Conservation (phyloP, 2,888 invertebrate genomes). For the Lasioglossum calceatum region DNA sequence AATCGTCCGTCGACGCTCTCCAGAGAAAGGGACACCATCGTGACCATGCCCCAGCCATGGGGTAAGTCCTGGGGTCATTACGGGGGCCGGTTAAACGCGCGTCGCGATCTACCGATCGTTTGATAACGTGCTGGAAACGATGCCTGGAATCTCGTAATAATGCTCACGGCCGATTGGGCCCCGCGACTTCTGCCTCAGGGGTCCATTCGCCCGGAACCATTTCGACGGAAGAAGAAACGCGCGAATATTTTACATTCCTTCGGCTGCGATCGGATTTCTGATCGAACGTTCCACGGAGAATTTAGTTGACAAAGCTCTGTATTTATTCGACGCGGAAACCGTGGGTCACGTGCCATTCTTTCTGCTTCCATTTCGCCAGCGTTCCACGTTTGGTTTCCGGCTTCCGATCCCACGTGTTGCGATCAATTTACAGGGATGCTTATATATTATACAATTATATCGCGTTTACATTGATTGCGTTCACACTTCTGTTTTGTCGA, state of each 20-base stretch:
- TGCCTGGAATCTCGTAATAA: slow-evolving; percentile 49
- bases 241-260: slow-evolving; percentile 28
- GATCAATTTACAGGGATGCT: neutral
- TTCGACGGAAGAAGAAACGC: slow-evolving; percentile 6
- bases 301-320: neutral
- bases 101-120: slow-evolving; percentile 33
- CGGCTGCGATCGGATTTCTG: slow-evolving; percentile 28
- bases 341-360: neutral
- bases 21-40: slow-evolving; percentile 1
- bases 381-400: neutral
- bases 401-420: neutral
- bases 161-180: slow-evolving; percentile 19
- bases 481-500: too few species aligned
- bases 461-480: too few species aligned
- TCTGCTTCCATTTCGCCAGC: neutral
- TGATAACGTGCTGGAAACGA: slow-evolving; percentile 50
- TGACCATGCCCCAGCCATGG: slow-evolving; percentile 20
- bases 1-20: slow-evolving; percentile 6
- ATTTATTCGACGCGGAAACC: slow-evolving; percentile 9
- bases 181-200: slow-evolving; percentile 14
- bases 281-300: neutral
- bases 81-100: slow-evolving; percentile 17
- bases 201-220: slow-evolving; percentile 30
- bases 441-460: too few species aligned
- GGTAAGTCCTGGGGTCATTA: slow-evolving; percentile 29